Base-by-base conservation (phyloP, 2,113 vertebrate species). In the Panthera tigris region DNA sequence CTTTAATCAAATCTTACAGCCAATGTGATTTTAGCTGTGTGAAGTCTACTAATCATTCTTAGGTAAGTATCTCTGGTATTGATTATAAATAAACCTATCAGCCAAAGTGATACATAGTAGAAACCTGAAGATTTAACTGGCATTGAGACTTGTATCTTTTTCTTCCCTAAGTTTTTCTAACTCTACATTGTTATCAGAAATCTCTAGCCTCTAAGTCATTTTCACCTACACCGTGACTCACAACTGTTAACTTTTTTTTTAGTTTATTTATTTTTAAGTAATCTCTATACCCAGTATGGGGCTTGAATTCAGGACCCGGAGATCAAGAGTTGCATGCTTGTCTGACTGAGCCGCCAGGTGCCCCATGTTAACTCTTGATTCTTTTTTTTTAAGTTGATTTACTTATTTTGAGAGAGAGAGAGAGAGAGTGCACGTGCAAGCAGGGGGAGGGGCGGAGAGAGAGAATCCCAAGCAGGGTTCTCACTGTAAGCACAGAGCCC, bases 1-100 rank as follows among this genome's bases (percentile, higher is more conserved):
- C 52, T 94, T 86, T 73, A 90, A 87, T 83, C 36, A 96, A 94
- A 39, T 84, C 73, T 85, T 48, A 9, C 27, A 63, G 84, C 25
- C 80, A 93, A 85, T 81, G 33, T 96, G 78, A 78, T 89, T 92
- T 96, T 33, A 90, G 39, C 45, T 96, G 12, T 76, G 41, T 76
- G 1, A 74, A 52, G 13, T 68, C 94, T 90, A 66, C 25, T 91
- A 61, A 92, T 89, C 61, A 61, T 74, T 79, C n/a, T 18, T 39
- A 83, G n/a, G 52, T n/a, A 7, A 74, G 27, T 19, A n/a, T 79
- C 48, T 93, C n/a, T 13, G 88, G 4, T 63, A 85, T 39, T 89
- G 48, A 94, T 52, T 82, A 95, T 39, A 94, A 94, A 95, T 45
- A 94, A 94, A 87, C 15, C 27, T 74, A 85, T 27, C 39, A 5